Base-by-base conservation (phyloP, 2,113 vertebrate species). In the Sigmodon hispidus region DNA sequence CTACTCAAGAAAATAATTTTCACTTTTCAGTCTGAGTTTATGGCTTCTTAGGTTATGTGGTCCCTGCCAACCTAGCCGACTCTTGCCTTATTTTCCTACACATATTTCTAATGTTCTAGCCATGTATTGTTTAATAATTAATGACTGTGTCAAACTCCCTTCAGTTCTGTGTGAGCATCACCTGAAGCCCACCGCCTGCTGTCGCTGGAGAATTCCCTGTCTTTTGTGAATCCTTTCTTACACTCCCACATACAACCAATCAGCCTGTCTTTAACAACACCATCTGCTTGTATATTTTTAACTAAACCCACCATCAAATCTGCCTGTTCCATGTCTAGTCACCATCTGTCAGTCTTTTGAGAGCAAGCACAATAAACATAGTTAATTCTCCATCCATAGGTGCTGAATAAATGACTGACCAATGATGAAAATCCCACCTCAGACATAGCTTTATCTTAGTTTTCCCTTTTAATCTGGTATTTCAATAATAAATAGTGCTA, bases 381-480 rank as follows among this genome's bases (percentile, higher is more conserved):
- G 36, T 45, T 72, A 61, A 45, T 29, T 65, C 40, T 94, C 70
- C 63, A 80, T 73, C 61, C 52, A 29, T 84, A 6, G 45, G 17
- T 63, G 52, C 8, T n/a, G n/a, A 75, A 87, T 80, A 52, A 93
- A 67, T 70, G 70, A 89, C 3, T 40, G 85, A 48, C 24, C 75
- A 36, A 31, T n/a, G 73, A 69, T 77, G 21, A 92, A 92, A 87
- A 72, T 88, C 48, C 86, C 67, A 63, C 31, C 43, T 95, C 19
- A 34, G n/a, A 52, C 1, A 52, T 34, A 83, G n/a, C 17, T 83
- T 77, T 77, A 40, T 48, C 31, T 67, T 80, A 69, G 67, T 92
- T 90, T 69, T 61, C 48, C n/a, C 34, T 45, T 77, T 83, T 63
- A 15, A 34, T 65, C 12, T 34, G 16, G 45, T 29, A 7, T 89